phyloP scores from a whole-genome alignment of 2,888 invertebrate genomes.

The Yponomeuta cagnagella region DNA sequence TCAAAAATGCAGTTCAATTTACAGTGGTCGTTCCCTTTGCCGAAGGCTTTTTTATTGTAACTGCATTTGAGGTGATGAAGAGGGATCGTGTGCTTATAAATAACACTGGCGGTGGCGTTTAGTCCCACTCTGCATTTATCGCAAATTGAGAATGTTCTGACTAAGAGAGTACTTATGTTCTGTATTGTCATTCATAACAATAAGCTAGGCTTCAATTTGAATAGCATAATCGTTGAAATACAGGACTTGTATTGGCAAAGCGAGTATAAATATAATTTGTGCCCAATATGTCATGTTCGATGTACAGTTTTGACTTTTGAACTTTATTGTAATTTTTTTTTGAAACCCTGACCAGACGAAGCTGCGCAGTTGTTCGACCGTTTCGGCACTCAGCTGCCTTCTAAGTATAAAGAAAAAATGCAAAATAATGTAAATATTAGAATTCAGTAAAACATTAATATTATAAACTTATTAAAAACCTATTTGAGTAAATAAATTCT shows the following conservation, averaged over 20 bases:
- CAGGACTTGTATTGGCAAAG: conserved; percentile 34
- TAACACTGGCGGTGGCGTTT: too few relatives aligned
- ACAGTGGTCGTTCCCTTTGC: too few relatives aligned
- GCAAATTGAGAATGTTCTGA: neutral
- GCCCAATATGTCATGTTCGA: conserved; percentile 76
- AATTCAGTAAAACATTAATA: conserved; percentile 58
- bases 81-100: too few relatives aligned
- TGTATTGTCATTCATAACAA: too few relatives aligned
- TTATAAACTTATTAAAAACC: conserved; percentile 65
- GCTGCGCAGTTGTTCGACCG: conserved; percentile 38
- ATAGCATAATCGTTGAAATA: too few relatives aligned
- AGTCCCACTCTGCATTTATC: neutral
- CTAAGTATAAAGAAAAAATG: conserved; percentile 60
- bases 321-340: conserved; percentile 40
- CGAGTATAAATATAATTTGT: conserved; percentile 60
- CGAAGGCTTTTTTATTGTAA: too few relatives aligned
- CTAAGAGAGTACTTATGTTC: too few relatives aligned
- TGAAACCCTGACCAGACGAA: conserved; percentile 51
- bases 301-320: conserved; percentile 52
- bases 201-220: too few relatives aligned
- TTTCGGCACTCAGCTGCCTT: conserved; percentile 70
- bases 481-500: conserved; percentile 75
- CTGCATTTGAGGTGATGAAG: too few relatives aligned
- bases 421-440: conserved; percentile 65
- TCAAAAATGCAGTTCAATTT: too few relatives aligned